A percentile compares a stretch with the other conserved stretches of the same genome.
These are phyloP conservation scores for Andrena bucephala DNA, from an alignment of 2,888 invertebrate species.

Conservation along the genomic window DNA sequence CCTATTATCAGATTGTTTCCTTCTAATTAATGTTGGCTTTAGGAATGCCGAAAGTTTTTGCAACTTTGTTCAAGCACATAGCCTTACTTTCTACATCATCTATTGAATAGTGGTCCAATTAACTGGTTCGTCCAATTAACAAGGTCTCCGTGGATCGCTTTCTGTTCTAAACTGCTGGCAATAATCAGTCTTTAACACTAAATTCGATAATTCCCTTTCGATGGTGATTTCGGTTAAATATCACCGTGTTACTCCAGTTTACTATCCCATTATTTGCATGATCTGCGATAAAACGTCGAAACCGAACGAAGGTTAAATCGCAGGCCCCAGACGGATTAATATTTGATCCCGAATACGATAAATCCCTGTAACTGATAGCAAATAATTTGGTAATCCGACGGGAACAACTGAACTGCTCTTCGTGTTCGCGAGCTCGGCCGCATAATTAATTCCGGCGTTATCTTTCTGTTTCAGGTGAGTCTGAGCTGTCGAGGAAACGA, in stretches of 20 bases:
- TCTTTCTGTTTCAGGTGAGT: constrained; percentile 77
- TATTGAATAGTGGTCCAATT: too few relatives aligned
- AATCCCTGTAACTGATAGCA: constrained; percentile 68
- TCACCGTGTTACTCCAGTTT: constrained; percentile 5
- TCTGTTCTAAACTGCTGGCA: too few relatives aligned
- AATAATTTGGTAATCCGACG: constrained; percentile 72
- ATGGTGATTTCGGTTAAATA: neutral
- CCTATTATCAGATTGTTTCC: too few relatives aligned
- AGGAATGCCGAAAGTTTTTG: too few relatives aligned
- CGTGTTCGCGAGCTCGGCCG: constrained; percentile 14
- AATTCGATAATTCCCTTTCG: constrained; percentile 1
- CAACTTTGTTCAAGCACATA: too few relatives aligned
- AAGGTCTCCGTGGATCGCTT: too few relatives aligned
- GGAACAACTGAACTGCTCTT: constrained; percentile 55
- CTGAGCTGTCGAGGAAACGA: constrained; percentile 51
- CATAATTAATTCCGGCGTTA: constrained; percentile 73
- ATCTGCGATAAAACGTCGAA: constrained; percentile 36
- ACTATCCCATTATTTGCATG: constrained; percentile 29
- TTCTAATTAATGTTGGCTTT: too few relatives aligned
- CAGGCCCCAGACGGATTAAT: constrained; percentile 38
- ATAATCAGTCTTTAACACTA: neutral
- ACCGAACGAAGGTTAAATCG: constrained; percentile 39
- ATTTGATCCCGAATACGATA: constrained; percentile 55
- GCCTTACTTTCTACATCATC: too few relatives aligned
- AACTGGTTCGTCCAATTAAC: too few relatives aligned